Base-by-base conservation (phyloP, 1,140 invertebrate species). In the Drosophila tani region DNA sequence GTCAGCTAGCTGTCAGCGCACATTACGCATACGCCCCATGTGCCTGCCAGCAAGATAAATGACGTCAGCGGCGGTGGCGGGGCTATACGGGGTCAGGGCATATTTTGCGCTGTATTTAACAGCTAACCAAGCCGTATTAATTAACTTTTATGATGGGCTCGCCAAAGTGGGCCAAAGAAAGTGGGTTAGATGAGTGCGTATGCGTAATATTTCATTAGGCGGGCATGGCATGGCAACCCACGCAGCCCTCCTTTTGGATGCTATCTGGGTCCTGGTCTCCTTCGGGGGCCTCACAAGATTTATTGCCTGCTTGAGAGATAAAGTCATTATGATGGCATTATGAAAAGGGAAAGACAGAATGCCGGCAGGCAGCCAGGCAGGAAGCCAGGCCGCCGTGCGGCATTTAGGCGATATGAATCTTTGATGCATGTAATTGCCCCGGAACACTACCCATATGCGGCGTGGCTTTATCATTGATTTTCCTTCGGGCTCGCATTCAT, bases 321-420 rank as follows among this genome's bases (percentile, higher is more conserved):
- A 90, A 88, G 85, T 85, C 85, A 88, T 88, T 88, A 90, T 88
- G 73, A 81, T 82, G 85, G 70, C 70, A 88, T 88, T 88, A 88
- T 85, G 70, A 74, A 90, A 90, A 88, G 65, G 77, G 67, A 71
- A 74, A 63, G 49, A 43, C 47, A 70, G 27, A 15, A 7, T 63
- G 64, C 58, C 59, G 69, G 69, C 19, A 45, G 41, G 27, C 32
- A 12, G n/a, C 21, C 11, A 49, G 64, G 46, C 21, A 29, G 47
- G 50, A 19, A 49, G 49, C 21, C 40, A 40, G 57, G 45, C 32
- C 56, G 56, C 80, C 76, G 70, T 73, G 84, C 76, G 77, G 78
- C 85, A 83, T 84, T 88, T 88, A 88, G 76, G 74, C 35, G 81
- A 90, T 82, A 90, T 88, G 85, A 88, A 88, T 88, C 85, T 88